Evolutionary conservation across 92 coral and sea anemone species (phyloP), one percentile per base, ranked within the genome.

Genomic region (Porites evermanni): DNA sequence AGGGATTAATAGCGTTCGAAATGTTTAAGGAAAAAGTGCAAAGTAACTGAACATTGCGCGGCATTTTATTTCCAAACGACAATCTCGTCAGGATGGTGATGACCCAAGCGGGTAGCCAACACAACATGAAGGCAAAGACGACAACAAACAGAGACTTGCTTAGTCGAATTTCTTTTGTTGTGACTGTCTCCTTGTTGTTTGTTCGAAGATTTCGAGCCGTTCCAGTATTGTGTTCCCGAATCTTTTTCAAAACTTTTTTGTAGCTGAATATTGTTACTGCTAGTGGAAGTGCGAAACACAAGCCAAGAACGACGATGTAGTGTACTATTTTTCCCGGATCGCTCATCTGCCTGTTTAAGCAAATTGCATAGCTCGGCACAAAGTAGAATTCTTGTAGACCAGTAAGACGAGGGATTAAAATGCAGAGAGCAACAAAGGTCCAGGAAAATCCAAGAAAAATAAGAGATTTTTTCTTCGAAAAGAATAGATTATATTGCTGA

Each of bases 101-200:
- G 29, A 66, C 17, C 70, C 70, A 66, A n/a, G 29, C 70, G 29
- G 70, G 70, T 4, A 66, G 0, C 70, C 70, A 66, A 66, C 70
- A 66, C 29, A n/a, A n/a, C 70, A 66, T 66, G 29, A 66, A 66
- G 19, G 70, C 70, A 21, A 66, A 66, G 2, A 66, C 70, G 9
- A 66, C 70, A n/a, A 66, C 70, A 66, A 66, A 66, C 70, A 66
- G 12, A 66, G 70, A 66, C 70, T 14, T 66, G 60, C 60, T 54
- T 10, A 54, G 11, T n/a, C 70, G 21, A 0, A 66, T 9, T 12
- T 24, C 26, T 24, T 24, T 24, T 24, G 26, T 24, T 24, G 11
- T 66, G 29, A 66, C n/a, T 23, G 6, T 7, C 16, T 8, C 8
- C 24, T 18, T 23, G 29, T 8, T 66, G 32, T 18, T 9, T 16